phyloP scores from a whole-genome alignment of 1,140 invertebrate species.

The Apocrypta bakeri region DNA sequence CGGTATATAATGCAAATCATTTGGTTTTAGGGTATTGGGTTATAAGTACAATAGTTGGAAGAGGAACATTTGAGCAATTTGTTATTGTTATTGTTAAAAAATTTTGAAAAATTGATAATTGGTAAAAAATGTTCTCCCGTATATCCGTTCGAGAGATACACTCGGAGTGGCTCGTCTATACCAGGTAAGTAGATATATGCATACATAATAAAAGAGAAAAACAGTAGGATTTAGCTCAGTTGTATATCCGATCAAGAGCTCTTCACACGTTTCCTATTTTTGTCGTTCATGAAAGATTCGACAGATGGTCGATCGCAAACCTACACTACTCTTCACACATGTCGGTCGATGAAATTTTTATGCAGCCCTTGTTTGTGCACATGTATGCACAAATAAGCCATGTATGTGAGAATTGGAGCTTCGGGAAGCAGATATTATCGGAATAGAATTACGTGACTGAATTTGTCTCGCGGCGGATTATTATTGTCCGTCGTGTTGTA shows the following conservation, averaged over 20 bases:
- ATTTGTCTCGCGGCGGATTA: conserved; percentile 12
- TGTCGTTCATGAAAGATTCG: not conserved
- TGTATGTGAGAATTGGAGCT: not conserved
- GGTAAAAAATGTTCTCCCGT: no score
- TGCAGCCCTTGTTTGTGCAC: not conserved
- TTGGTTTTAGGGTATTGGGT: no score
- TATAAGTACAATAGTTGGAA: no score
- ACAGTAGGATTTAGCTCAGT: no score
- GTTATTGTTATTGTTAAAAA: no score
- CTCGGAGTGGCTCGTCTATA: no score
- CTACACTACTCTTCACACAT: not conserved
- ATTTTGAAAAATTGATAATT: no score
- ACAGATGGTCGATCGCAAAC: not conserved
- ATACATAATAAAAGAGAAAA: no score
- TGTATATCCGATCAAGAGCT: not conserved
- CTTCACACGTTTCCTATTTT: not conserved
- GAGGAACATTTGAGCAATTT: no score
- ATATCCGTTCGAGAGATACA: no score
- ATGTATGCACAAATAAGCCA: not conserved
- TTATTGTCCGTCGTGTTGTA: not conserved
- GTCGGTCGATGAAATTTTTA: not conserved
- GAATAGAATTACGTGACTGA: not conserved
- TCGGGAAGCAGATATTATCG: not conserved
- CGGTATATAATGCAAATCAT: no score
- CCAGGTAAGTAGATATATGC: no score